Base-by-base conservation (phyloP, 2,888 invertebrate genomes). In the Tetragnatha montana region DNA sequence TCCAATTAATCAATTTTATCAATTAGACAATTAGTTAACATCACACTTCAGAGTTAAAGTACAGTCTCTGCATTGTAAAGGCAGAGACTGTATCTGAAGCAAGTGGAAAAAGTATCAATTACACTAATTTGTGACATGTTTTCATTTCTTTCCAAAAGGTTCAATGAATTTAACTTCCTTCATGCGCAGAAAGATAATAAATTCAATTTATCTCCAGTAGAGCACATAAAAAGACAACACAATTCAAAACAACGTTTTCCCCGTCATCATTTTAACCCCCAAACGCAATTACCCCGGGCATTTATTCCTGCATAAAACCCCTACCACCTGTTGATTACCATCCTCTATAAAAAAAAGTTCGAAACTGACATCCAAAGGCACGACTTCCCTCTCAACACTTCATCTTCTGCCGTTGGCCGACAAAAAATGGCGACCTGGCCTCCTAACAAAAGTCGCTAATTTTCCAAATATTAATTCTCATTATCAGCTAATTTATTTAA, bases 401-500 rank as follows among this genome's bases (percentile, higher is more conserved):
- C 49, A 81, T 50, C 74, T 74, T 22, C 81, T 19, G n/a, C n/a
- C 82, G 22, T 74, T 74, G 73, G 22, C 82, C 73, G 21, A 60
- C 78, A 69, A 82, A 87, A 86, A 81, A 81, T 47, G 69, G 22
- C 51, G 7, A 74, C 51, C 51, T 21, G 21, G 21, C 80, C 17
- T 51, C 47, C 50, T 74, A 87, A 89, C 81, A 87, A 85, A 76
- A 75, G 81, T 81, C 75, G 81, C 78, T 85, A 89, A 85, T 89
- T 89, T 89, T 81, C 89, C 81, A 89, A 89, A 89, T 89, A 89
- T 89, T 89, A 89, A 89, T 89, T 89, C 89, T 89, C 89, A 89
- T 89, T 89, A 89, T 85, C 89, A 89, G 89, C 85, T 89, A 89
- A 89, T 89, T 89, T 89, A 89, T 89, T 89, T 89, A 89, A 85